Percentiles rank a stretch among this genome's conserved stretches.
Conservation (phyloP, 2,888 invertebrate genomes). For the Drosophila neutralis region DNA sequence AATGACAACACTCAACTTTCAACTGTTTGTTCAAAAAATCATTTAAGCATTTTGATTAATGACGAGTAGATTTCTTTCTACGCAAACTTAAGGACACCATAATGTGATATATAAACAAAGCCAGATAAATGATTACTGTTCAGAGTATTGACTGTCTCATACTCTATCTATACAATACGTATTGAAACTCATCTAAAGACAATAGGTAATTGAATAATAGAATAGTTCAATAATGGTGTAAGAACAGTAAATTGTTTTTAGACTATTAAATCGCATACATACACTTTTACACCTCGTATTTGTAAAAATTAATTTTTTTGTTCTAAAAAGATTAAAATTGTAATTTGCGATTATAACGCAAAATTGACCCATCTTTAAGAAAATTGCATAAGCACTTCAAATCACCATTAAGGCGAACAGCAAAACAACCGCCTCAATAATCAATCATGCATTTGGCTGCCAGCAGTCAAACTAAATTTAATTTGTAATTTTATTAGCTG, state of each 20-base stretch:
- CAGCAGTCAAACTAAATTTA: conserved; percentile 50
- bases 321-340: background rate
- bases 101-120: conserved; percentile 7
- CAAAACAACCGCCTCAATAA: conserved; percentile 37
- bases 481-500: conserved; percentile 73
- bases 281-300: background rate
- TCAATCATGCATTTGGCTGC: conserved; percentile 69
- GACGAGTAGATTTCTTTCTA: conserved; percentile 25
- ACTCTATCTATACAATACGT: background rate
- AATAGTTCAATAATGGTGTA: background rate
- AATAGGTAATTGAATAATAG: background rate
- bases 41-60: conserved; percentile 70
- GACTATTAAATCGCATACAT: background rate
- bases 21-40: conserved; percentile 29
- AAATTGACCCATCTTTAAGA: background rate
- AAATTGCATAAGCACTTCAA: conserved; percentile 26
- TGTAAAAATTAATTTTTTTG: background rate
- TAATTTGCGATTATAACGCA: background rate
- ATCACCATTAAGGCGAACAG: conserved; percentile 33
- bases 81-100: conserved; percentile 2
- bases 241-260: background rate
- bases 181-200: background rate
- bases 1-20: conserved; percentile 17
- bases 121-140: conserved; percentile 4
- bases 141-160: background rate